Conservation (phyloP, 2,888 invertebrate species). For the Lasioglossum calceatum region DNA sequence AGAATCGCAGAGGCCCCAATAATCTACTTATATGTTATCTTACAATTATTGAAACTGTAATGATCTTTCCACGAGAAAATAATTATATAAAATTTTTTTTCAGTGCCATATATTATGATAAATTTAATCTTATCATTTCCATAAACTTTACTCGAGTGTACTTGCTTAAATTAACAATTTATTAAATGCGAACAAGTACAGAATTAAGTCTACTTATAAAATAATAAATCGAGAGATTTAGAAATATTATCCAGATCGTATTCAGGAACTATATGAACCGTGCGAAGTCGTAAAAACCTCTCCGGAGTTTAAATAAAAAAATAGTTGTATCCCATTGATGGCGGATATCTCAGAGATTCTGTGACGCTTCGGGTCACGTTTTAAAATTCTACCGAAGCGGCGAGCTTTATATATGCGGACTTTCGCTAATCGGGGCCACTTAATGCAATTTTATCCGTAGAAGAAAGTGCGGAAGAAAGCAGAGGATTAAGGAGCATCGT, state of each 20-base stretch:
- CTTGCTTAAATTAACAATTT: neutral
- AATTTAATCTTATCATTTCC: neutral
- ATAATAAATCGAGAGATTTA: neutral
- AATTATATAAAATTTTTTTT: too few relatives aligned
- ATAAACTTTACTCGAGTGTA: neutral
- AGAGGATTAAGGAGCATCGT: constrained; percentile 40
- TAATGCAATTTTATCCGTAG: neutral
- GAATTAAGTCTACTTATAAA: neutral
- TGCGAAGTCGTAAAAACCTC: neutral
- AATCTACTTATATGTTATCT: neutral
- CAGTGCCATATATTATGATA: neutral
- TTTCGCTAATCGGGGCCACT: neutral
- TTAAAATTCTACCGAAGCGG: neutral
- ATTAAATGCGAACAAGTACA: neutral
- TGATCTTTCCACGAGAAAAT: neutral
- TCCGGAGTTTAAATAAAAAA: neutral
- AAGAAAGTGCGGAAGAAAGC: constrained; percentile 1
- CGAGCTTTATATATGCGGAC: neutral
- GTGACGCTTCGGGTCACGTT: neutral
- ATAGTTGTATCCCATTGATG: neutral
- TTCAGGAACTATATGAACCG: neutral
- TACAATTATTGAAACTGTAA: neutral
- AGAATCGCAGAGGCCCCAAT: neutral
- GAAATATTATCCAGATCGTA: neutral
- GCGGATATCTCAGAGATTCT: neutral